Percentiles rank a stretch among this genome's conserved stretches.
phyloP scores from a whole-genome alignment of 2,113 vertebrate species.

The Cacatua alba region DNA sequence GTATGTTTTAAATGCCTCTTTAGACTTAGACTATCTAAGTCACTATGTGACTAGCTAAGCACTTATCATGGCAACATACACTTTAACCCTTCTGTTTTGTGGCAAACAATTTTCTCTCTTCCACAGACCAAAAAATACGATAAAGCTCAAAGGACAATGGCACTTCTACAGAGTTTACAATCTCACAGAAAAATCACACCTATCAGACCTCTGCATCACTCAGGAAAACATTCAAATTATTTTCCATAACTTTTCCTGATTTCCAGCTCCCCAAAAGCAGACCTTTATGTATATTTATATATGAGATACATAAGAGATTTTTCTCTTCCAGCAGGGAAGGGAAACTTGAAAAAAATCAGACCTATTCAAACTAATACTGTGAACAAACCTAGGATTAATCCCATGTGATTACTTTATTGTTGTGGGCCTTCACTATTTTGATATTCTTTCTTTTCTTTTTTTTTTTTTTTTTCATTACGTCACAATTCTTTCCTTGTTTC shows the following conservation, averaged over 20 bases:
- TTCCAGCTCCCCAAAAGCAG: not conserved
- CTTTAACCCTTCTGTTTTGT: not conserved
- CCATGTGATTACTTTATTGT: not conserved
- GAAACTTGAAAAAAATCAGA: not conserved
- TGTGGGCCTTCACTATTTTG: not conserved
- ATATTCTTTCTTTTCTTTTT: fast-evolving
- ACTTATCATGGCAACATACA: not conserved
- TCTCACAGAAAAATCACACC: not conserved
- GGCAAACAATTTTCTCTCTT: not conserved
- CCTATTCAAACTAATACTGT: not conserved
- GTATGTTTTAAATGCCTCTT: not conserved
- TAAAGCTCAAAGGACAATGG: not conserved
- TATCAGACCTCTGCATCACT: not conserved
- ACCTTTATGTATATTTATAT: not conserved
- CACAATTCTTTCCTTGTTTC: not conserved
- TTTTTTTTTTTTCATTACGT: not conserved
- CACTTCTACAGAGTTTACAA: not conserved
- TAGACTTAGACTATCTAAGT: not conserved
- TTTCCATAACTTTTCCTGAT: not conserved
- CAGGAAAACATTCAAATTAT: not conserved
- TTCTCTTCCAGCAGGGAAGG: not conserved
- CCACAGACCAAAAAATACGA: not conserved
- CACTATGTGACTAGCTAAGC: not conserved
- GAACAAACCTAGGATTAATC: not conserved
- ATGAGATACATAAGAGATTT: not conserved